Evolutionary conservation across 2,888 invertebrate species (phyloP), one percentile per base, ranked within the genome.

Genomic region (Ormyrus nitidulus): DNA sequence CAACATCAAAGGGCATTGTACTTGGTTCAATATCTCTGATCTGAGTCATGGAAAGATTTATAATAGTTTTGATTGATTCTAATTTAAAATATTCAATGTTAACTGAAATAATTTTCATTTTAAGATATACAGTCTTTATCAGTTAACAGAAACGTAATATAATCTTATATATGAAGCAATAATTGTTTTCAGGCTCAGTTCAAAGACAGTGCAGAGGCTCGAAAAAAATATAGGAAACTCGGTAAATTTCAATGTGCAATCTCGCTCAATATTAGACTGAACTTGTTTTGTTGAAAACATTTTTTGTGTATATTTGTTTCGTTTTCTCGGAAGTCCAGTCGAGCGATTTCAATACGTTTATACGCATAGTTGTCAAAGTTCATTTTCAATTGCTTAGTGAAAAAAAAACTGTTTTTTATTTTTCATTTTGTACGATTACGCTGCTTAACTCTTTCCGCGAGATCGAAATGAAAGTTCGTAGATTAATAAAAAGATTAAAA

Each of bases 201-300:
- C 34, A 34, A 34, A 34, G 4, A 34, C 1, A 68, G 68, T 66
- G 44, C 62, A 72, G 1, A 19, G 19, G 19, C 34, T 34, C 34
- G 34, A 34, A 34, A 34, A 34, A 34, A 34, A 2, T 34, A 34
- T 34, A 34, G 1, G 54, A 76, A 76, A 71, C 76, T 81, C 72
- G 70, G 69, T 51, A n/a, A 72, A 68, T 66, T 72, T 78, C 71
- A 72, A 79, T 79, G 81, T 81, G 81, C 78, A 81, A 79, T 81
- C 49, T 76, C 75, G 72, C 72, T 79, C 75, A 54, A 74, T 65
- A 59, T 53, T 61, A 74, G 70, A 81, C 81, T 81, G 81, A 74
- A 81, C 61, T 77, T 53, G 62, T 72, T 56, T 75, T 65, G 75
- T 59, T 65, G 73, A 77, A 73, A 77, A 9, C 70, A 61, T 77